Percentiles rank a stretch among this genome's conserved stretches.
phyloP scores from a whole-genome alignment of 2,797 vertebrate species.

The Sebastiscus tertius region DNA sequence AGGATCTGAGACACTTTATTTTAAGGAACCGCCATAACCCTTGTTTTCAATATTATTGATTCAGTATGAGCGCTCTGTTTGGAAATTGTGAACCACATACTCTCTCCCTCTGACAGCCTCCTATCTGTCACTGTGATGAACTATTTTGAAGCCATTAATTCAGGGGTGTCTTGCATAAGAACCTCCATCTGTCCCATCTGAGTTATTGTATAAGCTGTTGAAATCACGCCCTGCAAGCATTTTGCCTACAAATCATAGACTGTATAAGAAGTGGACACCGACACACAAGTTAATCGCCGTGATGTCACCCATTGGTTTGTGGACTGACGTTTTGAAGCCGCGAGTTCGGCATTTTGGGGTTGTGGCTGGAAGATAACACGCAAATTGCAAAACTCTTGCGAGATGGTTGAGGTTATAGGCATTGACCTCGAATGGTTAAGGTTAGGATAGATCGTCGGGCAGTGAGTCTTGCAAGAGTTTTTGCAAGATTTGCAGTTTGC shows the following conservation, averaged over 20 bases:
- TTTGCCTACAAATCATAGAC: background rate
- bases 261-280: background rate
- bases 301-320: too few relatives aligned
- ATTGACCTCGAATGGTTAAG: too few relatives aligned
- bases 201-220: background rate
- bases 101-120: background rate
- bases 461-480: too few relatives aligned
- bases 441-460: too few relatives aligned
- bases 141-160: slow-evolving; percentile 1
- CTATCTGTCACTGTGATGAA: slow-evolving; percentile 6
- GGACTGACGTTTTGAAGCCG: too few relatives aligned
- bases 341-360: too few relatives aligned
- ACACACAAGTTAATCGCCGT: too few relatives aligned
- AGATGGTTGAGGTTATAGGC: too few relatives aligned
- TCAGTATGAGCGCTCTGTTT: background rate
- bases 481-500: too few relatives aligned
- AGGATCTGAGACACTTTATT: background rate
- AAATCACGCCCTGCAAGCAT: background rate
- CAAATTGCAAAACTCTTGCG: too few relatives aligned
- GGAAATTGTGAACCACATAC: background rate
- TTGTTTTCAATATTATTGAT: slow-evolving; percentile 9
- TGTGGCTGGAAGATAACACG: too few relatives aligned
- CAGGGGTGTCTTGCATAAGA: background rate
- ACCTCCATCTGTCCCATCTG: slow-evolving; percentile 6
- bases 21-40: background rate